phyloP scores from a whole-genome alignment of 1,140 invertebrate species.

The Kradibia gibbosae region DNA sequence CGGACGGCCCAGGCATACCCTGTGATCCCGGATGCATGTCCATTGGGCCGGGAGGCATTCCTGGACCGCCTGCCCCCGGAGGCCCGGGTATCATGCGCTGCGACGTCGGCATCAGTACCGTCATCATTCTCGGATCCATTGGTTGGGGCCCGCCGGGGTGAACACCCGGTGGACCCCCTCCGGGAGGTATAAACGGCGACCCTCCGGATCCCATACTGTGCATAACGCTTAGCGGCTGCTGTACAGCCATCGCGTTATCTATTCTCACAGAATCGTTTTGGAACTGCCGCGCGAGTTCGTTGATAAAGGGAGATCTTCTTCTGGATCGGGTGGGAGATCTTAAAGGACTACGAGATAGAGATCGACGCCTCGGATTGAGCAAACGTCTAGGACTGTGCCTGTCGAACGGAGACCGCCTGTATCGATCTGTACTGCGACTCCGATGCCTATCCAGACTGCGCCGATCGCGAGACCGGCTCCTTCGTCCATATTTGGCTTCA shows the following conservation, averaged over 20 bases:
- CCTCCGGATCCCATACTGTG: not conserved
- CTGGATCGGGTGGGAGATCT: conserved; percentile 62
- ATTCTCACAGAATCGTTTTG: conserved; percentile 54
- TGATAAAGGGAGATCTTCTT: conserved; percentile 69
- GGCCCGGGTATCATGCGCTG: conserved; percentile 43
- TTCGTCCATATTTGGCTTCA: conserved; percentile 1
- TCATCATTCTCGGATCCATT: conserved; percentile 27
- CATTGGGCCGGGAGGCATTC: not conserved
- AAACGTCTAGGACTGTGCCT: conserved; percentile 55
- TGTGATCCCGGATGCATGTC: conserved; percentile 7
- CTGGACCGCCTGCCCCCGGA: not conserved
- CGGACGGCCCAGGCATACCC: not conserved
- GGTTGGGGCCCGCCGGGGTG: conserved; percentile 48
- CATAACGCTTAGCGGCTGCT: conserved; percentile 16
- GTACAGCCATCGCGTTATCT: conserved; percentile 12
- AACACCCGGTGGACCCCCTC: conserved; percentile 40
- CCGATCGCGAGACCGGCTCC: conserved; percentile 45
- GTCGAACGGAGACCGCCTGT: conserved; percentile 59
- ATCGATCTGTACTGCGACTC: conserved; percentile 65
- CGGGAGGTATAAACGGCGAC: conserved; percentile 2
- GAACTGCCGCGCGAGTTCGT: conserved; percentile 66
- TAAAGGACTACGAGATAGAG: conserved; percentile 56
- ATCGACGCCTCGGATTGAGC: conserved; percentile 55
- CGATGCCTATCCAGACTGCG: conserved; percentile 56
- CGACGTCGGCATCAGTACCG: conserved; percentile 27